Evolutionary conservation across 2,113 vertebrate species (phyloP).

Genomic region (Glareola pratincola): DNA sequence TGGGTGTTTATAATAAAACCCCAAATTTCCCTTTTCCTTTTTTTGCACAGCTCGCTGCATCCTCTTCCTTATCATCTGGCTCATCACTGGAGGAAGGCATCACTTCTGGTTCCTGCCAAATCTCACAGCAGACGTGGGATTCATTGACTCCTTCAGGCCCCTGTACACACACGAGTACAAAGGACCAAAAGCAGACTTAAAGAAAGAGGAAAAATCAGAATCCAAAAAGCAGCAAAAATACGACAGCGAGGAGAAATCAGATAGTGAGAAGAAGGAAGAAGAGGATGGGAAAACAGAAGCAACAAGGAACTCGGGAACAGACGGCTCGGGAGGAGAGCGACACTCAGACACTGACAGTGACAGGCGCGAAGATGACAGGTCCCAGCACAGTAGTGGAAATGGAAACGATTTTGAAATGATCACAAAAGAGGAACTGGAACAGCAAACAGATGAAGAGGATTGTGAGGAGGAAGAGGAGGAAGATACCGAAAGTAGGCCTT

Average conservation of each 20-base stretch:
- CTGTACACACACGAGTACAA: slow-evolving; percentile 99
- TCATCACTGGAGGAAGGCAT: slow-evolving; percentile 95
- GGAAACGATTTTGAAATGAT: slow-evolving; percentile 99
- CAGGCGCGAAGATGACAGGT: slow-evolving; percentile 91
- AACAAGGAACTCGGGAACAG: slow-evolving; percentile 66
- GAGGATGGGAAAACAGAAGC: slow-evolving; percentile 83
- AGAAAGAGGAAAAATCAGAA: slow-evolving; percentile 87
- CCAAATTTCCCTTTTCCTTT: background rate
- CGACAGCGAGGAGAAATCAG: slow-evolving; percentile 92
- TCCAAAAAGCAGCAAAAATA: slow-evolving; percentile 85
- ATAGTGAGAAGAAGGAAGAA: slow-evolving; percentile 92
- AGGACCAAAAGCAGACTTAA: slow-evolving; percentile 86
- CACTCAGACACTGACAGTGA: slow-evolving; percentile 97
- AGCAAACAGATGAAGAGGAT: slow-evolving; percentile 91
- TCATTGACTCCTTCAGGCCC: slow-evolving; percentile 98
- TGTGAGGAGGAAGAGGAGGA: slow-evolving; percentile 82
- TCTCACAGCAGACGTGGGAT: slow-evolving; percentile 95
- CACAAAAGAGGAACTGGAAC: slow-evolving; percentile 97
- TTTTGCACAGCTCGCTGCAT: slow-evolving; percentile 89
- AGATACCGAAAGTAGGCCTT: slow-evolving; percentile 73
- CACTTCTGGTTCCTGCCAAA: slow-evolving; percentile 99
- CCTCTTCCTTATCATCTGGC: slow-evolving; percentile 97
- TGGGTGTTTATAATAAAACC: background rate
- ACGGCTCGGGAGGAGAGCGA: slow-evolving; percentile 77
- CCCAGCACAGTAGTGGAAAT: slow-evolving; percentile 97